phyloP scores from a whole-genome alignment of 92 coral and sea anemone genomes.

The Porites evermanni region DNA sequence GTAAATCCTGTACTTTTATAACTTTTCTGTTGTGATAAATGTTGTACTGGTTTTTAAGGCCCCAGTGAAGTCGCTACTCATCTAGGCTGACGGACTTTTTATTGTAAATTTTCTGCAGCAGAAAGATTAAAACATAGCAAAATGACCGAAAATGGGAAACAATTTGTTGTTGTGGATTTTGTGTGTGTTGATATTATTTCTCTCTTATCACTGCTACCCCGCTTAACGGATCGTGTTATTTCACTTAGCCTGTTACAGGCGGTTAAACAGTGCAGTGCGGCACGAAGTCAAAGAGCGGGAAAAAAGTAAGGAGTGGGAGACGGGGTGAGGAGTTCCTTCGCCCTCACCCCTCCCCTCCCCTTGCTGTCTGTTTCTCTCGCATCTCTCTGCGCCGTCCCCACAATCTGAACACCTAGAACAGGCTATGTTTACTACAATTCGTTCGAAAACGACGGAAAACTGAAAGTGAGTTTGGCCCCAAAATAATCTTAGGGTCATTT shows the following conservation, averaged over 20 bases:
- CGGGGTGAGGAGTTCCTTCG: no score
- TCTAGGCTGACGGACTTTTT: constrained; percentile 48
- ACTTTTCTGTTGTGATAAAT: constrained; percentile 26
- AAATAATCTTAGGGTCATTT: no score
- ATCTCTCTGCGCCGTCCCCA: no score
- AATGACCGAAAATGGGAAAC: constrained; percentile 42
- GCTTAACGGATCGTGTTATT: not conserved
- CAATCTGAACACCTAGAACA: not conserved
- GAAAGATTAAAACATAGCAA: constrained; percentile 59
- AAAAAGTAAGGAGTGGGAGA: no score
- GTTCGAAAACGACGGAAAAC: no score
- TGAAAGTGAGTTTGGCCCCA: no score
- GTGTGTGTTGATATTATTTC: constrained; percentile 1
- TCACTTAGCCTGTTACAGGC: no score
- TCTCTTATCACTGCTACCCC: not conserved
- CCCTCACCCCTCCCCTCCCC: no score
- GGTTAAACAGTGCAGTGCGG: no score
- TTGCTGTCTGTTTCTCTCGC: no score
- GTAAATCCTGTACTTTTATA: constrained; percentile 43
- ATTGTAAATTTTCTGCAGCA: constrained; percentile 59
- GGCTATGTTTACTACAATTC: no score
- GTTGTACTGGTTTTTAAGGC: constrained; percentile 45
- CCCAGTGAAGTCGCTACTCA: constrained; percentile 37
- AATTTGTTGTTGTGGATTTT: constrained; percentile 12
- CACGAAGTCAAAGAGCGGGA: no score